phyloP scores from a whole-genome alignment of 2,797 vertebrate genomes.

The Denticeps clupeoides region DNA sequence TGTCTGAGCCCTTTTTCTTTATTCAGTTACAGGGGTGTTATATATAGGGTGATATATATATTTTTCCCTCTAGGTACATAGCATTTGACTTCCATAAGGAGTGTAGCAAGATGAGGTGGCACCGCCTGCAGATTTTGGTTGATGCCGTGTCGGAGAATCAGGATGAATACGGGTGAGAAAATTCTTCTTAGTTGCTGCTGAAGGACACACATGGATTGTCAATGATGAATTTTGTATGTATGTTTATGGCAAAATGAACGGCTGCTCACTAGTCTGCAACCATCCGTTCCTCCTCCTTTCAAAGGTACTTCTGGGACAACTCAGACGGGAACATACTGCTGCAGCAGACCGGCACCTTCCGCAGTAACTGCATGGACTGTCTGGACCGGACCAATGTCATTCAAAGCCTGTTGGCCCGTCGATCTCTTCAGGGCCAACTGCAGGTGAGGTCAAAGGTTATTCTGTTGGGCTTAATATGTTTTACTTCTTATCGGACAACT shows the following conservation, averaged over 20 bases:
- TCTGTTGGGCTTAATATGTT: too few relatives aligned
- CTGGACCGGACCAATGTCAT: constrained; percentile 92
- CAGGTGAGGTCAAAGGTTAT: constrained; percentile 78
- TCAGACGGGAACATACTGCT: constrained; percentile 61
- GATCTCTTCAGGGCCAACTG: constrained; percentile 89
- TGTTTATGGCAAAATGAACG: too few relatives aligned
- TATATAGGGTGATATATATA: too few relatives aligned
- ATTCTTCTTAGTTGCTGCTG: neutral
- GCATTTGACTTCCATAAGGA: constrained; percentile 98
- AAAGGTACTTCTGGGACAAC: constrained; percentile 93
- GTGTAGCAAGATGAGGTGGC: constrained; percentile 94
- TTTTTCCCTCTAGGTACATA: constrained; percentile 74
- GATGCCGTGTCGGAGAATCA: constrained; percentile 77
- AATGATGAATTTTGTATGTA: too few relatives aligned
- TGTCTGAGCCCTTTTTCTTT: neutral
- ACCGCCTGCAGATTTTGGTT: constrained; percentile 83
- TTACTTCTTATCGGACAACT: too few relatives aligned
- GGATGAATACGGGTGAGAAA: constrained; percentile 82
- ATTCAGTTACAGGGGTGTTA: neutral
- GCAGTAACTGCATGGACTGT: constrained; percentile 98
- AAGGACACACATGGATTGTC: too few relatives aligned
- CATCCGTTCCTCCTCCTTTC: constrained; percentile 1
- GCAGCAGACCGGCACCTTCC: constrained; percentile 84
- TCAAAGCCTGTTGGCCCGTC: constrained; percentile 83
- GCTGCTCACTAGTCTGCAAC: too few relatives aligned